Percentiles rank a stretch among this genome's conserved stretches.
phyloP scores from a whole-genome alignment of 2,888 invertebrate species.

The Drosophila paracracens region DNA sequence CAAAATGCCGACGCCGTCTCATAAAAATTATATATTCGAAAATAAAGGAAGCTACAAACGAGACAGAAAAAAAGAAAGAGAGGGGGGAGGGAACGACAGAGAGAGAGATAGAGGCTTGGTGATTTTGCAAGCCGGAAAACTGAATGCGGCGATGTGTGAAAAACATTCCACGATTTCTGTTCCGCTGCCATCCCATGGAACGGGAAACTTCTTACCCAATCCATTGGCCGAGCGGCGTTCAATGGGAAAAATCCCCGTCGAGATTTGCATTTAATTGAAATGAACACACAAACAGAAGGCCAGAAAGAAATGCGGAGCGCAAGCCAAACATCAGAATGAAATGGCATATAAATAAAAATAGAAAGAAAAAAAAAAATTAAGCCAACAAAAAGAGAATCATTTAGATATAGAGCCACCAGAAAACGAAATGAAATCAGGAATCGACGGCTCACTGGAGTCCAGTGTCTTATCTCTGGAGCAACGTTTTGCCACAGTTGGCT shows the following conservation, averaged over 20 bases:
- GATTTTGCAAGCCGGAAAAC: conserved; percentile 62
- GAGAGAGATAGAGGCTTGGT: neutral
- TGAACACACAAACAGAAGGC: conserved; percentile 56
- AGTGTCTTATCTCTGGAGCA: conserved; percentile 46
- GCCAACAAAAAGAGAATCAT: conserved; percentile 40
- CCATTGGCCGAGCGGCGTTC: conserved; percentile 38
- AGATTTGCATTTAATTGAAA: conserved; percentile 79
- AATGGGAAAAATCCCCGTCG: conserved; percentile 58
- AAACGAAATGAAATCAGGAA: conserved; percentile 68
- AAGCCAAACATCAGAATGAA: conserved; percentile 49
- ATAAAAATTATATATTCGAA: conserved; percentile 55
- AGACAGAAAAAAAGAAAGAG: conserved; percentile 58
- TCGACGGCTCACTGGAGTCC: conserved; percentile 40
- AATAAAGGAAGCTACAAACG: neutral
- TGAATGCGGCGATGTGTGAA: conserved; percentile 77
- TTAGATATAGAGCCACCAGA: conserved; percentile 44
- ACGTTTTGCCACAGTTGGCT: conserved; percentile 46
- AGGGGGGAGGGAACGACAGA: neutral
- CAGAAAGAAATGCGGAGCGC: conserved; percentile 41
- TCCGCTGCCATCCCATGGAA: conserved; percentile 32
- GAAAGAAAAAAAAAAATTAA: neutral
- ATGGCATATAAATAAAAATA: conserved; percentile 9
- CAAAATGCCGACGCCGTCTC: conserved; percentile 27
- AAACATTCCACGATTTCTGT: conserved; percentile 74
- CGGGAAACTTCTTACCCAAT: conserved; percentile 28